Evolutionary conservation across 1,140 invertebrate genomes (phyloP).

Genomic region (Sinella curviseta): DNA sequence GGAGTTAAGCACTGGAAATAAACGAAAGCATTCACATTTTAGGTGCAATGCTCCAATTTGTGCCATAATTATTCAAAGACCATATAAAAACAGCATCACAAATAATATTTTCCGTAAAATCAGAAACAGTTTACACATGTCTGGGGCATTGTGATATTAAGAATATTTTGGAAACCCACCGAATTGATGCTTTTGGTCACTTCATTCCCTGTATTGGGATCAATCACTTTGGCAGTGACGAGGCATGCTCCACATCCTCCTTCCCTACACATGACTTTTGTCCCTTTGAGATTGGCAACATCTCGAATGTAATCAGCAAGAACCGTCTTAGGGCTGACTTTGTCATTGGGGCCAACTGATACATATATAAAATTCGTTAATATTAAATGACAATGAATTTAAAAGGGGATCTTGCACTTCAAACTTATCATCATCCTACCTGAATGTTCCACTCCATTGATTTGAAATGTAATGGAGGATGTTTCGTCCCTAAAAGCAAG

Average conservation of each 20-base stretch:
- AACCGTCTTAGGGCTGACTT: neutral
- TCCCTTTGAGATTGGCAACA: constrained; percentile 36
- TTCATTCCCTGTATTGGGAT: constrained; percentile 33
- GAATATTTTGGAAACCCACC: constrained; percentile 18
- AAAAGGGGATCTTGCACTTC: too few relatives aligned
- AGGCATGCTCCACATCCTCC: constrained; percentile 43
- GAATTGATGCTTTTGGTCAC: constrained; percentile 53
- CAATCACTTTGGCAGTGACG: constrained; percentile 30
- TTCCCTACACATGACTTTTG: constrained; percentile 43
- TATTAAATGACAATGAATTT: too few relatives aligned
- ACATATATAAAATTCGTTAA: neutral
- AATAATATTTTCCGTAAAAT: neutral
- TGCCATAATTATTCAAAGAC: too few relatives aligned
- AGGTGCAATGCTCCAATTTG: neutral
- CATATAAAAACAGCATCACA: neutral
- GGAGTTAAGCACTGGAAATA: constrained; percentile 58
- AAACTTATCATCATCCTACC: neutral
- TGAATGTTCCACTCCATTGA: constrained; percentile 14
- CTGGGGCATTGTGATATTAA: neutral
- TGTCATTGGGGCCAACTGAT: constrained; percentile 1
- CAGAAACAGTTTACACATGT: neutral
- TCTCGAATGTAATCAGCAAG: constrained; percentile 41
- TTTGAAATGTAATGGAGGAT: constrained; percentile 36
- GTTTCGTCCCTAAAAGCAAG: neutral
- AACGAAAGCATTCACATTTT: neutral